phyloP scores from a whole-genome alignment of 2,888 invertebrate genomes.

The Philaethria dido region DNA sequence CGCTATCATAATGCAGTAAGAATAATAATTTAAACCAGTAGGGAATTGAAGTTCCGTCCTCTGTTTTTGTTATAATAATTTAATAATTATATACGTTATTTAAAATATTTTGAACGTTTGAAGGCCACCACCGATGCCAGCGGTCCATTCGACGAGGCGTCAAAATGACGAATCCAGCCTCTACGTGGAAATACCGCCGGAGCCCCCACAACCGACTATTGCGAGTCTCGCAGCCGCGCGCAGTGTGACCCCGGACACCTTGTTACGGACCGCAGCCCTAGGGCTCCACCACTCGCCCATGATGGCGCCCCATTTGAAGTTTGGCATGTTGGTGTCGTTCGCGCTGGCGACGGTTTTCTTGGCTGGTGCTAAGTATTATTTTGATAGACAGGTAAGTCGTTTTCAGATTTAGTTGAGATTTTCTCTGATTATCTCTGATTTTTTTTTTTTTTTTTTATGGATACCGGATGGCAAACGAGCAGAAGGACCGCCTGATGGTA shows the following conservation, averaged over 20 bases:
- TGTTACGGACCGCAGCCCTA: constrained; percentile 74
- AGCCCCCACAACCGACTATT: constrained; percentile 73
- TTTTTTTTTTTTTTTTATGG: too few relatives aligned
- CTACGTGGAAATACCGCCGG: constrained; percentile 74
- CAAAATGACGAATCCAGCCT: constrained; percentile 69
- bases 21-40: too few relatives aligned
- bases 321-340: constrained; percentile 89
- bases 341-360: constrained; percentile 87
- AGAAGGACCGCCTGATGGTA: too few relatives aligned
- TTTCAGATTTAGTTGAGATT: not conserved
- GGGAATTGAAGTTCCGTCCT: too few relatives aligned
- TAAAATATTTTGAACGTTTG: not conserved
- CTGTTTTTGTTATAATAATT: too few relatives aligned
- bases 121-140: constrained; percentile 64
- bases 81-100: not conserved
- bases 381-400: constrained; percentile 84
- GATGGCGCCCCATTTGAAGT: constrained; percentile 85
- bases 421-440: too few relatives aligned
- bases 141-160: constrained; percentile 64
- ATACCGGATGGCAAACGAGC: too few relatives aligned
- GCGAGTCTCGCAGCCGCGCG: constrained; percentile 76
- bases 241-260: constrained; percentile 75
- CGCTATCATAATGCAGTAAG: too few relatives aligned
- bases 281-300: constrained; percentile 75
- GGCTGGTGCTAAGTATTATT: constrained; percentile 89